A percentile compares a stretch with the other conserved stretches of the same genome.
Conservation (phyloP, 2,113 vertebrate genomes). For the Bolborhynchus lineola region DNA sequence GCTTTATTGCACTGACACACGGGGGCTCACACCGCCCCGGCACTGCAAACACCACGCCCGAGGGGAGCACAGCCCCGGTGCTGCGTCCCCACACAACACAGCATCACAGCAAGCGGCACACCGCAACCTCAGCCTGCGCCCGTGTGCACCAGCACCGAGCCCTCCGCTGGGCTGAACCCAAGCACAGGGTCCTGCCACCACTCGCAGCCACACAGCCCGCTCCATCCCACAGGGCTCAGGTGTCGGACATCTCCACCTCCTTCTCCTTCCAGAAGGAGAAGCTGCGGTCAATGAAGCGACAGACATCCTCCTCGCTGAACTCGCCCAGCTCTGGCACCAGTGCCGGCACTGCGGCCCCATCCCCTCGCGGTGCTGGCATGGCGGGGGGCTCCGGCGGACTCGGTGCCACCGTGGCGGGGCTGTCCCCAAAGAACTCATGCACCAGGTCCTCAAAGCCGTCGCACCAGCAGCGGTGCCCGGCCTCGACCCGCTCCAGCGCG, state of each 20-base stretch:
- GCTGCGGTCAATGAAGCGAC: constrained; percentile 93
- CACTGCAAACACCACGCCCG: constrained; percentile 40
- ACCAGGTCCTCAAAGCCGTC: constrained; percentile 93
- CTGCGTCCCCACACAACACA: background rate
- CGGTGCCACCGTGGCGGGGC: background rate
- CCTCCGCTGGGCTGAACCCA: background rate
- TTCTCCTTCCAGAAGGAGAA: constrained; percentile 99
- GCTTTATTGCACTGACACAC: constrained; percentile 46
- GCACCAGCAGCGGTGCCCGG: constrained; percentile 81
- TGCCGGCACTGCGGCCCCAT: background rate
- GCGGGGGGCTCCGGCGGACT: background rate
- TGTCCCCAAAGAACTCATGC: constrained; percentile 84
- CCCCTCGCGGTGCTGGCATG: background rate
- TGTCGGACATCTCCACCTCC: constrained; percentile 90
- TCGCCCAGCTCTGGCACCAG: constrained; percentile 82
- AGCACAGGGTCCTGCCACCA: background rate
- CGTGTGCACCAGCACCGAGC: background rate
- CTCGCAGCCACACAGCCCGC: background rate
- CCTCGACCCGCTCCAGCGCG: constrained; percentile 86
- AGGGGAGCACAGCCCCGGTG: background rate
- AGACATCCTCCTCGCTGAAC: constrained; percentile 94
- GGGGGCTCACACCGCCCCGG: constrained; percentile 22
- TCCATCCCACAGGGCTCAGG: constrained; percentile 60
- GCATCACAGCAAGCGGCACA: constrained; percentile 52
- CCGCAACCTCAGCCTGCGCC: background rate